These are phyloP conservation scores for Anomalospiza imberbis DNA, from an alignment of 2,797 vertebrate species.

Conservation along the genomic window DNA sequence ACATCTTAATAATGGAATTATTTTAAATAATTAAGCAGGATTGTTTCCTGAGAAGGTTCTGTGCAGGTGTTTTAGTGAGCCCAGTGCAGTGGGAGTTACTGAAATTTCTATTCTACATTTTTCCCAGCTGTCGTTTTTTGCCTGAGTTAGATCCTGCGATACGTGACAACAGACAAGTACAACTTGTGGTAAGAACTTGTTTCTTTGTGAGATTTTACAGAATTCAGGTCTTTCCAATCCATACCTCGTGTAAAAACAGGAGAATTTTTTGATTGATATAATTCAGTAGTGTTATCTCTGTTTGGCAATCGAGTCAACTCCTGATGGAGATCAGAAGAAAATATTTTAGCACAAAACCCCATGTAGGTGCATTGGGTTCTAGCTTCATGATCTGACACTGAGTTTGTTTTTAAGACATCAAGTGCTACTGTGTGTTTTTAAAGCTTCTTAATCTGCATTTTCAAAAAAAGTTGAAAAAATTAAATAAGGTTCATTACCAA, in stretches of 20 bases:
- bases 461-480: neutral
- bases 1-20: neutral
- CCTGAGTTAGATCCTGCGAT: constrained; percentile 83
- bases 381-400: neutral
- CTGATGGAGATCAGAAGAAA: neutral
- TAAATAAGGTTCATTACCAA: neutral
- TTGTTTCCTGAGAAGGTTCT: neutral
- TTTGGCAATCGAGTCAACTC: neutral
- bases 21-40: neutral
- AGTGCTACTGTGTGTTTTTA: neutral
- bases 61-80: neutral
- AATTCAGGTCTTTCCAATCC: neutral
- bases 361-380: neutral
- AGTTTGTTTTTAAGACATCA: neutral
- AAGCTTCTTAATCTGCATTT: neutral
- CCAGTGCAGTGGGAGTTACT: neutral
- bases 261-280: neutral
- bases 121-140: constrained; percentile 78
- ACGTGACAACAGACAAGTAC: constrained; percentile 82
- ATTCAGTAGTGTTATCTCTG: neutral
- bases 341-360: neutral
- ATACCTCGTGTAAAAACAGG: neutral
- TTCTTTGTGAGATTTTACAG: constrained; percentile 18
- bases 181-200: constrained; percentile 85
- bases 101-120: neutral